Evolutionary conservation across 2,888 invertebrate species (phyloP), one percentile per base, ranked within the genome.

Genomic region (Megastigmus dorsalis): DNA sequence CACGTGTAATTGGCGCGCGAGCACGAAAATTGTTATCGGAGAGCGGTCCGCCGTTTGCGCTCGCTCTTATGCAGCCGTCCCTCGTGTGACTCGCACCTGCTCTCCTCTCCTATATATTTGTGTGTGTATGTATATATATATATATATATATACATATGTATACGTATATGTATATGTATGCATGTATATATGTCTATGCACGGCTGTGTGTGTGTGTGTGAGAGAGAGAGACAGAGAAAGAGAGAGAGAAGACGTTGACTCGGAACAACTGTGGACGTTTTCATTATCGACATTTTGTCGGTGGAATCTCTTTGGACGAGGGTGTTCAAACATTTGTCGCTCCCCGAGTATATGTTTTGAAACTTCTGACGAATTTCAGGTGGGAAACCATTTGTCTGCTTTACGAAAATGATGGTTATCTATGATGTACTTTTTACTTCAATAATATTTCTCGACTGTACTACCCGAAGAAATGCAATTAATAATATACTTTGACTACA

Each of bases 11-110:
- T 60, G 36, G 23, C 30, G 54, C 23, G 23, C 30, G 52, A 28
- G 28, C 54, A 41, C 60, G 59, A 60, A 60, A 69, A 62, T 62
- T 62, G 60, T 69, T 69, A 69, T 69, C 69, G 60, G 13, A 45
- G 23, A 6, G 48, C 7, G 23, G n/a, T 6, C 9, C 7, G 20
- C 5, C 9, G 9, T 33, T n/a, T n/a, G n/a, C 4, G 33, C 15
- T 7, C 45, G 9, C 23, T 38, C 38, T 38, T 38, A 38, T 38
- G 30, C 57, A 69, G 41, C 59, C 68, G 68, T 50, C 50, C 28
- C 18, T 9, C 23, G 1, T n/a, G n/a, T n/a, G n/a, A n/a, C 2
- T 0, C 41, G 30, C 68, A 69, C 59, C 68, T 69, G 68, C 59
- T 48, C 30, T 28, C 41, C 26, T 5, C 1, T 4, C 10, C 48